These are phyloP conservation scores for Sebastes ruberrimus DNA, from an alignment of 2,797 vertebrate species.

Conservation along the genomic window DNA sequence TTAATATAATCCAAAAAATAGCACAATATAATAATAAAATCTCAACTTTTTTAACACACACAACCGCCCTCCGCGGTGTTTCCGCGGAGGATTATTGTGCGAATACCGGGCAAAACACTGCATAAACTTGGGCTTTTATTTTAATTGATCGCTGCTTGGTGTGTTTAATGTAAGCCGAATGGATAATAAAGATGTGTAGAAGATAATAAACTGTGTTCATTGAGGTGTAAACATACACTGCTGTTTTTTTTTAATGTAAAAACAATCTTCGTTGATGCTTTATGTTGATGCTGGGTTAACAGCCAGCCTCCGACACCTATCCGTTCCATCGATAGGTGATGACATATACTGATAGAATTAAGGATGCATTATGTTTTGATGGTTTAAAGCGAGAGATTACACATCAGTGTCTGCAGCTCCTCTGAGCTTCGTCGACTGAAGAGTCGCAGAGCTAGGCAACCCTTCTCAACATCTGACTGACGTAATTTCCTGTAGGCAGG, in stretches of 20 bases:
- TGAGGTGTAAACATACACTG: neutral
- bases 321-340: too few species aligned
- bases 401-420: neutral
- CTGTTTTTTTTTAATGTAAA: neutral
- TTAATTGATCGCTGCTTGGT: neutral
- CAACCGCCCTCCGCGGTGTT: slow-evolving; percentile 19
- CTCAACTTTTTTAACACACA: slow-evolving; percentile 36
- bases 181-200: rapidly evolving
- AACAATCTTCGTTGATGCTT: slow-evolving; percentile 12
- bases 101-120: neutral
- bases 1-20: neutral
- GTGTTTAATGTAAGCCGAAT: neutral
- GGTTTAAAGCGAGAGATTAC: neutral
- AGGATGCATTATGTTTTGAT: neutral
- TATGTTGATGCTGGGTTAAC: slow-evolving; percentile 6
- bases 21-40: neutral
- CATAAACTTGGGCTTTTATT: neutral
- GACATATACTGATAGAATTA: rapidly evolving
- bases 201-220: neutral
- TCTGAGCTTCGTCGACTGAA: slow-evolving; percentile 19
- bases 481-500: slow-evolving; percentile 66
- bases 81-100: slow-evolving; percentile 4
- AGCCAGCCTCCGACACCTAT: neutral
- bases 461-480: neutral
- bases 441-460: slow-evolving; percentile 30